Evolutionary conservation across 2,113 vertebrate species (phyloP), one percentile per base, ranked within the genome.

Genomic region (Pogona vitticeps): DNA sequence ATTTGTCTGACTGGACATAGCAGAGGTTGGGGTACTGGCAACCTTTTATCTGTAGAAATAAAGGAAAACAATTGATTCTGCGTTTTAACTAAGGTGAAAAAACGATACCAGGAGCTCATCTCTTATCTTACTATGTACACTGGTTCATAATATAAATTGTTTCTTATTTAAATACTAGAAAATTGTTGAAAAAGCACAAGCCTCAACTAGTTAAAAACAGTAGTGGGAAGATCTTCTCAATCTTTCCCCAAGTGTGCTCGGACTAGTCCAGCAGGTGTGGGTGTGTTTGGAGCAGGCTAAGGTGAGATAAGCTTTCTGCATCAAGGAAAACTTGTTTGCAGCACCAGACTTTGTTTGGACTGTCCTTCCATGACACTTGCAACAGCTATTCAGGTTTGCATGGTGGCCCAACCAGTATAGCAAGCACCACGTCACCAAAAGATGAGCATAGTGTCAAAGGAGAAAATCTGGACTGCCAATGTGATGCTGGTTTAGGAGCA

Each of bases 301-400:
- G 61, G 75, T 85, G 40, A 78, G 40, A 68, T 70, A 68, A 85
- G 63, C n/a, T 3, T 85, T 56, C 28, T 28, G 65, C n/a, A 56
- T 77, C 58, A 14, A 21, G 83, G 75, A 68, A 68, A 85, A 77
- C 83, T 28, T 68, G 83, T 78, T 85, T 78, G 40, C 46, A 31
- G 42, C 68, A 68, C 26, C 23, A 9, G 33, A n/a, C 31, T 68
- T 68, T 58, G 56, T 85, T 76, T 68, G 63, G 15, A 28, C n/a
- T 58, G 63, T 38, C 46, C 61, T 85, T 68, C n/a, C 33, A 56
- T 61, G 75, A 33, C 42, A 68, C n/a, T 56, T 85, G n/a, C 59
- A 67, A 76, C 40, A 42, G 58, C 72, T 33, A 31, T 5, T 28
- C 40, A 20, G 21, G 18, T 84, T 84, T 76, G 56, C 52, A 46